phyloP scores from a whole-genome alignment of 2,113 vertebrate genomes.

The Nerophis lumbriciformis region DNA sequence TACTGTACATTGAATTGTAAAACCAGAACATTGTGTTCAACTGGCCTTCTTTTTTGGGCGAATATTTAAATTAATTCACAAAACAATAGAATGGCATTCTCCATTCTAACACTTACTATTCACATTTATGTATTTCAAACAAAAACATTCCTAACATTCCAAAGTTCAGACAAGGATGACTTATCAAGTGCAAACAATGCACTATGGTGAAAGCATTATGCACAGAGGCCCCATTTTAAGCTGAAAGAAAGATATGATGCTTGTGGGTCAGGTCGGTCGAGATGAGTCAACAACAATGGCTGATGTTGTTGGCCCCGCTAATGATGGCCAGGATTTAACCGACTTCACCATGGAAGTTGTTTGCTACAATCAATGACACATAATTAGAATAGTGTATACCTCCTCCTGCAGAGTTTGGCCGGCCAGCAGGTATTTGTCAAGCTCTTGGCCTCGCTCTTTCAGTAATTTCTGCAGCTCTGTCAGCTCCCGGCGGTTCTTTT shows the following conservation, averaged over 20 bases:
- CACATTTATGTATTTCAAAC: constrained; percentile 34
- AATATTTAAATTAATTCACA: constrained; percentile 26
- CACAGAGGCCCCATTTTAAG: constrained; percentile 6
- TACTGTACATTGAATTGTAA: constrained; percentile 1
- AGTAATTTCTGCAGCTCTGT: constrained; percentile 82
- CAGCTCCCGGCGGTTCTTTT: constrained; percentile 84
- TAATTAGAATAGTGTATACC: constrained; percentile 63
- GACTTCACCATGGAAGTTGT: constrained; percentile 14
- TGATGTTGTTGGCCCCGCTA: constrained; percentile 33
- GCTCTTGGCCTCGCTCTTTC: constrained; percentile 81
- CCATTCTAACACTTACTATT: constrained; percentile 24
- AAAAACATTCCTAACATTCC: constrained; percentile 66
- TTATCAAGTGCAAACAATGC: constrained; percentile 28
- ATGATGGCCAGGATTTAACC: constrained; percentile 38
- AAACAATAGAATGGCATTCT: background rate
- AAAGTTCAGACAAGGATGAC: constrained; percentile 33
- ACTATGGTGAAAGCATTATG: constrained; percentile 24
- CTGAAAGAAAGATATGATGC: constrained; percentile 10
- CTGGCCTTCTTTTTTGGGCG: constrained; percentile 5
- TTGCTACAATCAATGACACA: constrained; percentile 15
- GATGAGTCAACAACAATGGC: constrained; percentile 42
- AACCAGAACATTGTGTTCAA: constrained; percentile 9
- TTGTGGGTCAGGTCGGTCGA: constrained; percentile 17
- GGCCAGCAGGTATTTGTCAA: constrained; percentile 76
- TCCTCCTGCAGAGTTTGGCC: constrained; percentile 80